Evolutionary conservation across 2,113 vertebrate genomes (phyloP), one percentile per base, ranked within the genome.

Genomic region (Apodemus speciosus): DNA sequence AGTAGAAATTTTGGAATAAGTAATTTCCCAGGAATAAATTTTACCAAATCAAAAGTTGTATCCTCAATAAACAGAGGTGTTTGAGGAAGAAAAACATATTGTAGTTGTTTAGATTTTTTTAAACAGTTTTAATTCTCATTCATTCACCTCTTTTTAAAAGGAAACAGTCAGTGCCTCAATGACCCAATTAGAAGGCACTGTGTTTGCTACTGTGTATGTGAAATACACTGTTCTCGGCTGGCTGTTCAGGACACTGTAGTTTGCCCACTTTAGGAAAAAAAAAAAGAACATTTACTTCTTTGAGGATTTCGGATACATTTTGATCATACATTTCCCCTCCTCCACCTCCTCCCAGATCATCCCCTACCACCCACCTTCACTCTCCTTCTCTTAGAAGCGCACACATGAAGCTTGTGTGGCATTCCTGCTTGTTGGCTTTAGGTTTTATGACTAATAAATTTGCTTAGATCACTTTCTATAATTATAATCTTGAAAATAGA

Each of bases 21-120:
- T 90, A 40, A 40, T 89, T 85, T 97, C 90, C 64, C 85, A 77
- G 30, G 23, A 93, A 51, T 91, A 56, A 69, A 40, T 73, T 89
- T 87, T 95, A 56, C 88, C 69, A 32, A 95, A 89, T 91, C 85
- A 95, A 93, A 97, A 60, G 32, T 90, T 88, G 13, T 14, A 86
- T 90, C 43, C 7, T 85, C 60, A 88, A 69, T 53, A 88, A 96
- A 80, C 7, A 64, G 40, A 83, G 90, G 27, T 80, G 75, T 95
- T 83, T 90, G 60, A n/a, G 38, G n/a, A 87, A 85, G 73, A 73
- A 84, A 95, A 49, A 73, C 88, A 6, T 83, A 18, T 73, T 95
- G 18, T 21, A 77, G 18, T 94, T 95, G 4, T 94, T 94, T 72
- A 94, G 51, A 71, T 23, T 46, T 91, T 93, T 92, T 96, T 14